These are phyloP conservation scores for Heliconius charithonia DNA, from an alignment of 2,888 invertebrate species.

Conservation along the genomic window DNA sequence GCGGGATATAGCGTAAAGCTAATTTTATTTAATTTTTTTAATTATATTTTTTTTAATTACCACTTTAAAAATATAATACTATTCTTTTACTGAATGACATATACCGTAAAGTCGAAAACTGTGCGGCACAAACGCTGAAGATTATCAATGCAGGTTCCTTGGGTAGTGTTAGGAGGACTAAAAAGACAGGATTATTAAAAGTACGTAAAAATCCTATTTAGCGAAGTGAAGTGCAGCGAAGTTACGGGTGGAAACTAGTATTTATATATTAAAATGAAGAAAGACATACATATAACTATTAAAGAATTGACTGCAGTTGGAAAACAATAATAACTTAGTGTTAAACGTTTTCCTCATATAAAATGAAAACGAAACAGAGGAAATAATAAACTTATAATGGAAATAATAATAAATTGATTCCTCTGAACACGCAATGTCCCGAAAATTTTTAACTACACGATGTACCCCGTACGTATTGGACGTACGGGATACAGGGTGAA, in stretches of 20 bases:
- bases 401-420: not conserved
- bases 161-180: too few species aligned
- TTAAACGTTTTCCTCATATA: not conserved
- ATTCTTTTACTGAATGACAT: too few species aligned
- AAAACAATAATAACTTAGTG: not conserved
- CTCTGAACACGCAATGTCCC: not conserved
- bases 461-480: not conserved
- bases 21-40: too few species aligned
- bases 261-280: not conserved
- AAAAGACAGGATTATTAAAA: too few species aligned
- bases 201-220: too few species aligned
- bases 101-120: too few species aligned
- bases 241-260: not conserved
- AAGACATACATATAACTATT: not conserved
- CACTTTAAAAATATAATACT: too few species aligned
- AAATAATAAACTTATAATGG: not conserved
- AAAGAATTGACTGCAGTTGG: not conserved
- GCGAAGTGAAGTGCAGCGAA: too few species aligned
- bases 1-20: too few species aligned
- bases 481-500: not conserved
- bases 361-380: not conserved
- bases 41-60: too few species aligned
- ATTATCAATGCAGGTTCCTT: too few species aligned
- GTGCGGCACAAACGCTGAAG: too few species aligned
- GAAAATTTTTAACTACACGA: not conserved